phyloP scores from a whole-genome alignment of 2,113 vertebrate genomes.

The Haliaeetus leucogaster region DNA sequence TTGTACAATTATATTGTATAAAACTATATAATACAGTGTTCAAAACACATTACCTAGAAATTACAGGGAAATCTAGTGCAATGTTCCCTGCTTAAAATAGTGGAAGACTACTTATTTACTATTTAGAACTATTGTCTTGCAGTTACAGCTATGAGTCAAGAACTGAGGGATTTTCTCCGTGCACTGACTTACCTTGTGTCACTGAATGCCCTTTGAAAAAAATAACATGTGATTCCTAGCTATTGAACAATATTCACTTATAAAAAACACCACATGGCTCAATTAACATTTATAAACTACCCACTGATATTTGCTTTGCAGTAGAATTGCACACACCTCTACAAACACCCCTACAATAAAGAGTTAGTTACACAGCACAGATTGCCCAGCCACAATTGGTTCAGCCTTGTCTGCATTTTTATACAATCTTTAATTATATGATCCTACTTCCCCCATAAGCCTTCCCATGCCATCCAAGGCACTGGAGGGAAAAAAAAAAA shows the following conservation, averaged over 20 bases:
- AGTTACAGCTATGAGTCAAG: background rate
- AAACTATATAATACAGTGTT: background rate
- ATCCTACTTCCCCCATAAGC: background rate
- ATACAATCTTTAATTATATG: fast-evolving
- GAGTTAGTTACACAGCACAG: background rate
- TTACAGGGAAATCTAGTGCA: background rate
- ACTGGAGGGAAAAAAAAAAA: too few species aligned
- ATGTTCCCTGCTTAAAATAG: background rate
- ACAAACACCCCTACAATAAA: background rate
- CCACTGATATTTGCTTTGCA: background rate
- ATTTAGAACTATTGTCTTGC: background rate
- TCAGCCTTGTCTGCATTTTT: background rate
- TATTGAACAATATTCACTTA: background rate
- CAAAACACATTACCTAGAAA: background rate
- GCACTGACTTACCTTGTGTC: background rate
- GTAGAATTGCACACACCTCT: background rate
- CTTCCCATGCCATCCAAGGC: background rate
- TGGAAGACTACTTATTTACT: background rate
- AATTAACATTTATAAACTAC: background rate
- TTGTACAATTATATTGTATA: background rate
- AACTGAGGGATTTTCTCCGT: background rate
- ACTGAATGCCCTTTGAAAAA: background rate
- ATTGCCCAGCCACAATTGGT: background rate
- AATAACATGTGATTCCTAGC: background rate
- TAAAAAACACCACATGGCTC: background rate